These are phyloP conservation scores for Cyprinus carpio DNA, from an alignment of 2,113 vertebrate genomes.

Conservation along the genomic window DNA sequence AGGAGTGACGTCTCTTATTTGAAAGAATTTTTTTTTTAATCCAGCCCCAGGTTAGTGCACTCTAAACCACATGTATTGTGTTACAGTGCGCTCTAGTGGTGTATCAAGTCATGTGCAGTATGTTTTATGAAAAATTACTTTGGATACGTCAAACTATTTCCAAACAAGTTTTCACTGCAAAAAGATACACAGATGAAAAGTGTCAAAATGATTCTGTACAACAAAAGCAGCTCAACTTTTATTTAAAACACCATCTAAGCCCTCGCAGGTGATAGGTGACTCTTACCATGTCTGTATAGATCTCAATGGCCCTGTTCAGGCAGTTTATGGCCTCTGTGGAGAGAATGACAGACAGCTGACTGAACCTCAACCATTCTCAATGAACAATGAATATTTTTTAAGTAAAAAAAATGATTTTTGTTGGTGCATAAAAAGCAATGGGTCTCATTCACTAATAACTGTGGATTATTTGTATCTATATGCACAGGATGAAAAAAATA, in stretches of 20 bases:
- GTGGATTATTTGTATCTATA: background rate
- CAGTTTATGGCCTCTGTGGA: constrained; percentile 92
- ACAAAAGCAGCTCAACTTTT: background rate
- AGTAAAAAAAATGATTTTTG: background rate
- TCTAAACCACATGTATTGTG: background rate
- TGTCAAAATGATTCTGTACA: background rate
- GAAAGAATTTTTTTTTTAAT: background rate
- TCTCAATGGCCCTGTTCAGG: constrained; percentile 89
- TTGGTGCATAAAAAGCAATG: background rate
- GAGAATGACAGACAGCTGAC: constrained; percentile 1
- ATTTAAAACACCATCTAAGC: background rate
- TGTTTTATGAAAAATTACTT: background rate
- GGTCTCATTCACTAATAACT: background rate
- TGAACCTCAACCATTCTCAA: background rate
- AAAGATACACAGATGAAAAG: background rate
- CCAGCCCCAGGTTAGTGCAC: background rate
- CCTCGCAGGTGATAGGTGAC: background rate
- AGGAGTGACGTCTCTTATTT: no score
- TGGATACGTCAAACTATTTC: background rate
- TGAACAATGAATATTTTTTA: background rate
- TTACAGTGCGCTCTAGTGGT: constrained; percentile 8
- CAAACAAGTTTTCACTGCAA: background rate
- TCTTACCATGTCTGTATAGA: constrained; percentile 95
- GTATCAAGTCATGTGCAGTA: background rate
- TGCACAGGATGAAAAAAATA: background rate